These are phyloP conservation scores for Drosophila neocordata DNA, from an alignment of 1,140 invertebrate genomes.

Conservation along the genomic window DNA sequence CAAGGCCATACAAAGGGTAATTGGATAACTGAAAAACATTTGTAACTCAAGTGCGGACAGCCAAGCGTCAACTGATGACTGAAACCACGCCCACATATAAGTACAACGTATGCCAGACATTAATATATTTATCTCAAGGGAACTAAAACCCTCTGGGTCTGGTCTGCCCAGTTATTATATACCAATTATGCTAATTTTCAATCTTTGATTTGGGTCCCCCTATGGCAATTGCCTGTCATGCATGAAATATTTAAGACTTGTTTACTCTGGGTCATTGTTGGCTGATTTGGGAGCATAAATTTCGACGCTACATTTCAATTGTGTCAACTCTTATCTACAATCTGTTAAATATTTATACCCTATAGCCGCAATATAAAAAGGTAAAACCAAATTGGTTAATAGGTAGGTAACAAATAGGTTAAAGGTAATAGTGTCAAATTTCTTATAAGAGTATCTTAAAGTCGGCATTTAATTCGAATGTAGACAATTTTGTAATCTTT, in stretches of 20 bases:
- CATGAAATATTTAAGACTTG: conserved; percentile 35
- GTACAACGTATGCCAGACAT: conserved; percentile 15
- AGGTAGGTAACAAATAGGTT: too few species aligned
- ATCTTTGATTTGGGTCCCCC: conserved; percentile 41
- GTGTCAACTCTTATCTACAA: conserved; percentile 43
- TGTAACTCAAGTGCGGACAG: conserved; percentile 46
- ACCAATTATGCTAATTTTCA: conserved; percentile 74
- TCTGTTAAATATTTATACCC: conserved; percentile 21
- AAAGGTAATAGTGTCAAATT: too few species aligned
- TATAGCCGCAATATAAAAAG: neutral
- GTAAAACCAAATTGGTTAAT: too few species aligned
- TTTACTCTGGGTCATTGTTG: conserved; percentile 33
- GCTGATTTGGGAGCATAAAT: conserved; percentile 15
- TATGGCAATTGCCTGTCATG: conserved; percentile 23
- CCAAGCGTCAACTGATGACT: conserved; percentile 45
- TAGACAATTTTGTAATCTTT: neutral
- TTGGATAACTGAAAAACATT: conserved; percentile 19
- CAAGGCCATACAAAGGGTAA: conserved; percentile 26
- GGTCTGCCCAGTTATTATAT: conserved; percentile 54
- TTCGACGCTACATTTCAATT: conserved; percentile 40
- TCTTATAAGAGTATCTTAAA: neutral
- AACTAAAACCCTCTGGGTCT: conserved; percentile 1
- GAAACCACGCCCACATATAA: conserved; percentile 46
- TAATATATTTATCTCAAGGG: conserved; percentile 31
- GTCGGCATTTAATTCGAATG: neutral